These are phyloP conservation scores for Siderastrea siderea DNA, from an alignment of 92 coral and sea anemone species.

Conservation along the genomic window DNA sequence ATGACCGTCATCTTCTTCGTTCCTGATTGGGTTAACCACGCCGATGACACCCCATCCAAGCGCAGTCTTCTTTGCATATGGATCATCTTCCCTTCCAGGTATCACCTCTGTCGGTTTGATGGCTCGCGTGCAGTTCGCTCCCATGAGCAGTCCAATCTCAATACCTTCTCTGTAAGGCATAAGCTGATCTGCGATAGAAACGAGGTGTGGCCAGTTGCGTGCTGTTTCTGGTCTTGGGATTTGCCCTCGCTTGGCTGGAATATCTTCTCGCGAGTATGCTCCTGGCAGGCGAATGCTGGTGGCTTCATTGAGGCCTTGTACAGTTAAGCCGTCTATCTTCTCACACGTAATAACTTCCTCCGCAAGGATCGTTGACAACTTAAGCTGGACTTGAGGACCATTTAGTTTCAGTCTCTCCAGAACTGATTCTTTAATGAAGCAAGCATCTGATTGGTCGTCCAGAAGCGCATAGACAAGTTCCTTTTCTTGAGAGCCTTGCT, in stretches of 20 bases:
- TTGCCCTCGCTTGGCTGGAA: constrained; percentile 53
- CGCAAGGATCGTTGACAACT: constrained; percentile 34
- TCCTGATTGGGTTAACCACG: neutral
- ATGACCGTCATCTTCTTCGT: neutral
- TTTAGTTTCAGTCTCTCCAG: constrained; percentile 10
- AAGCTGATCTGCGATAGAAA: constrained; percentile 29
- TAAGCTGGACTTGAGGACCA: constrained; percentile 27
- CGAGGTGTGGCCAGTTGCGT: neutral
- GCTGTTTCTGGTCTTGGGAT: constrained; percentile 59
- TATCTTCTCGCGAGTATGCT: constrained; percentile 23
- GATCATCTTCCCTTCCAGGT: constrained; percentile 51
- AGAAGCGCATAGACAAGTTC: neutral
- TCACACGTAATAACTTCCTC: constrained; percentile 27
- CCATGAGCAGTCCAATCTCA: constrained; percentile 48
- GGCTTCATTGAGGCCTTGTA: constrained; percentile 33
- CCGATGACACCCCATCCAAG: constrained; percentile 65
- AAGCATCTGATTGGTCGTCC: too few species aligned
- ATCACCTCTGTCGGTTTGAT: constrained; percentile 17
- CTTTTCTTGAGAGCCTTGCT: constrained; percentile 6
- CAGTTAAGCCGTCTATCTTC: constrained; percentile 25
- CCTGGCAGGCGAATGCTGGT: constrained; percentile 23
- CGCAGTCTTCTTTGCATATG: constrained; percentile 38
- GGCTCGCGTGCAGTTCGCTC: constrained; percentile 47
- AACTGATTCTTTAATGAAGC: neutral
- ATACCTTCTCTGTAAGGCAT: constrained; percentile 39